These are phyloP conservation scores for Bombyx mandarina DNA, from an alignment of 1,140 invertebrate species.

Conservation along the genomic window DNA sequence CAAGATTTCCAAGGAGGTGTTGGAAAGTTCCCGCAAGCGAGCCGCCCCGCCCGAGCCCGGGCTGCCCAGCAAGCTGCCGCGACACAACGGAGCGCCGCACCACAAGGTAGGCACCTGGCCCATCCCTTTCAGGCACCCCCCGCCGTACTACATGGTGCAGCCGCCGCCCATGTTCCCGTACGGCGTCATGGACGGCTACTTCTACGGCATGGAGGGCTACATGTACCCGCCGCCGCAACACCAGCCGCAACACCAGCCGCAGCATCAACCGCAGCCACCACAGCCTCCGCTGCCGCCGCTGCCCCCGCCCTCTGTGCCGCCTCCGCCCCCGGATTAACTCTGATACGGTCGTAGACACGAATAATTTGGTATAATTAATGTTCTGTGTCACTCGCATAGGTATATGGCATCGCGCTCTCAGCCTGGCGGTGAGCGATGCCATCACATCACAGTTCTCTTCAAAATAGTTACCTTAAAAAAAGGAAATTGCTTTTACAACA, in stretches of 20 bases:
- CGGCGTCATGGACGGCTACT: slow-evolving; percentile 4
- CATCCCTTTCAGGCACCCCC: slow-evolving; percentile 28
- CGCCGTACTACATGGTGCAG: slow-evolving; percentile 50
- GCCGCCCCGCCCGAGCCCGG: slow-evolving; percentile 22
- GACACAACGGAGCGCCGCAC: slow-evolving; percentile 44
- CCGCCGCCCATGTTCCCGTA: slow-evolving; percentile 38
- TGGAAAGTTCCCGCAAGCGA: slow-evolving; percentile 49
- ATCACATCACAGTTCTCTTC: too few species aligned
- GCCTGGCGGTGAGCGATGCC: too few species aligned
- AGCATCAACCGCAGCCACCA: slow-evolving; percentile 11
- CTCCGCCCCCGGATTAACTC: slow-evolving; percentile 47
- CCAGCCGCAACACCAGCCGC: slow-evolving; percentile 3
- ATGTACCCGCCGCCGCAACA: slow-evolving; percentile 26
- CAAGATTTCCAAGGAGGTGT: slow-evolving; percentile 63
- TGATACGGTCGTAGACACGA: too few species aligned
- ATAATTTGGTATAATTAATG: too few species aligned
- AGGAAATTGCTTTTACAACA: too few species aligned
- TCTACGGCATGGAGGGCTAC: slow-evolving; percentile 36
- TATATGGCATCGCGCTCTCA: too few species aligned
- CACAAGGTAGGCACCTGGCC: slow-evolving; percentile 42
- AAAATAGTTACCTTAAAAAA: too few species aligned
- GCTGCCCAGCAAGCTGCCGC: slow-evolving; percentile 44
- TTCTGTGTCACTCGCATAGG: too few species aligned
- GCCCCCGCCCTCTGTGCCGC: slow-evolving; percentile 49
- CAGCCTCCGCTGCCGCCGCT: slow-evolving; percentile 39